Base-by-base conservation (phyloP, 2,888 invertebrate species). In the Parnassius apollo region DNA sequence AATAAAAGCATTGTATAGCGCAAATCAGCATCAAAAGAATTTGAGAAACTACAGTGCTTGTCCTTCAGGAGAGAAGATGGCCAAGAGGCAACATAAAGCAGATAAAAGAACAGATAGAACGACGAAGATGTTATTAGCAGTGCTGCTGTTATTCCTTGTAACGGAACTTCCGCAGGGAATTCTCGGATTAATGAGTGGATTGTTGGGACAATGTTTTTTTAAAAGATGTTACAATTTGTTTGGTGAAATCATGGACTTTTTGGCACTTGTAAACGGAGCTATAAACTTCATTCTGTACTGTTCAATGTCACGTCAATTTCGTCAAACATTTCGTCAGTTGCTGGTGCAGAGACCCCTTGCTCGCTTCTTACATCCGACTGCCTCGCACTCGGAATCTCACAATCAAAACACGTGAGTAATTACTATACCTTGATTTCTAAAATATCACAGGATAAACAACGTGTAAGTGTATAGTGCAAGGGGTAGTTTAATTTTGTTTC, bases 261-360 rank as follows among this genome's bases (percentile, higher is more conserved):
- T 98, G 79, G 98, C 98, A 0, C 93, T 98, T 53, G 92, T 97
- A 66, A 98, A 98, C 84, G 97, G 98, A 2, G 96, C 97, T 8
- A 96, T 98, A 69, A 98, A 98, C 87, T 98, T 98, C 81, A 96
- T 98, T 61, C 93, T 98, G 42, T 98, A 98, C 82, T 98, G 98
- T 79, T 94, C 96, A 54, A 98, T 98, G 98, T 98, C 97, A 68
- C 93, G 96, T 68, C 98, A 98, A 93, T 98, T 98, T 84, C 94
- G 98, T 1, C 87, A 85, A 83, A 90, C 91, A 22, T 91, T 91
- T 65, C 83, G 91, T 1, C 90, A 89, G 75, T 76, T 91, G 77
- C 82, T 91, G 82, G 81, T 86, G 80, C 78, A 88, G 68, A 88
- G 92, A 13, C 92, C 93, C 22, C 70, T 88, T 13, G 85, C 88